A percentile compares a stretch with the other conserved stretches of the same genome.
These are phyloP conservation scores for Coremacera marginata DNA, from an alignment of 2,888 invertebrate species.

Conservation along the genomic window DNA sequence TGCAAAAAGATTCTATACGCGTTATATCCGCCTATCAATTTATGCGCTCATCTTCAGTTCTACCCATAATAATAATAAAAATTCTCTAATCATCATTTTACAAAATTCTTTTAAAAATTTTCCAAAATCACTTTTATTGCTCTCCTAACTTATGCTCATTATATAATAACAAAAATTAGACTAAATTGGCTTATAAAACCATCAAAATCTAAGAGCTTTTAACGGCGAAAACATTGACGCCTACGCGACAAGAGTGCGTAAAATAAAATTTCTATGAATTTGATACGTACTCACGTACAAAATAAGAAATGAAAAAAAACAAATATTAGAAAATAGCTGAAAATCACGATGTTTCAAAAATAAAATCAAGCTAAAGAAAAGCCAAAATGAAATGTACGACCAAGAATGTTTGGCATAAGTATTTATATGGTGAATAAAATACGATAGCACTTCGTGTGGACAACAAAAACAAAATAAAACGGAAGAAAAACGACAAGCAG, in stretches of 20 bases:
- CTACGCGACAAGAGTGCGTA: constrained; percentile 30
- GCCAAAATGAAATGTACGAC: constrained; percentile 1
- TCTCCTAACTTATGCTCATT: too few species aligned
- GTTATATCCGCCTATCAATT: too few species aligned
- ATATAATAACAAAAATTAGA: too few species aligned
- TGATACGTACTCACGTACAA: constrained; percentile 10
- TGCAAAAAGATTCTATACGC: too few species aligned
- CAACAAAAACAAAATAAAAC: background rate
- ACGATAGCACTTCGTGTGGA: constrained; percentile 26
- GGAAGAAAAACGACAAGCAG: background rate
- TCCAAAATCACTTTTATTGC: too few species aligned
- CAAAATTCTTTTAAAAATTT: too few species aligned
- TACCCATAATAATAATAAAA: too few species aligned
- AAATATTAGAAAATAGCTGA: background rate
- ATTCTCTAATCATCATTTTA: too few species aligned
- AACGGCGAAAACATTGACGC: background rate
- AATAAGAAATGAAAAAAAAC: background rate
- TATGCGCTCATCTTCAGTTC: too few species aligned
- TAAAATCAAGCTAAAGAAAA: constrained; percentile 29
- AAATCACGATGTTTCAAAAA: constrained; percentile 33
- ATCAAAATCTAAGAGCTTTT: too few species aligned
- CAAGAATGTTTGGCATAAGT: constrained; percentile 34
- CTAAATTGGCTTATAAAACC: too few species aligned
- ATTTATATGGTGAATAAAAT: constrained; percentile 38
- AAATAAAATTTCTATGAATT: constrained; percentile 25